These are phyloP conservation scores for Troglohyphantes excavatus DNA, from an alignment of 2,888 invertebrate species.

Conservation along the genomic window DNA sequence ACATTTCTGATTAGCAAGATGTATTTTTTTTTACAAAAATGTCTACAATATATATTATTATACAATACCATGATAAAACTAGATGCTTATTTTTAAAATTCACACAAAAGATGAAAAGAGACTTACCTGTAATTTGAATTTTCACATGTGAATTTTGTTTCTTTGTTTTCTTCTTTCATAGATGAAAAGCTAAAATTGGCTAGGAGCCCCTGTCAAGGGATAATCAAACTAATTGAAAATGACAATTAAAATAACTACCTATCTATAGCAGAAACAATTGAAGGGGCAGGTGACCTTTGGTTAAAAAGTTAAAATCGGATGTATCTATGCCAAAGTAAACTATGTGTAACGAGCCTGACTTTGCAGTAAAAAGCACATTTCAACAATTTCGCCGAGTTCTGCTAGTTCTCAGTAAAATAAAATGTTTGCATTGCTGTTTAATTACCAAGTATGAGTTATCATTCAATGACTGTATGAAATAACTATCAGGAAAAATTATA, in stretches of 20 bases:
- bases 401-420: too few relatives aligned
- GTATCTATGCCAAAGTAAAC: too few relatives aligned
- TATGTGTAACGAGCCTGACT: too few relatives aligned
- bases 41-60: background rate
- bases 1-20: constrained; percentile 17
- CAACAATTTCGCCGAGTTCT: too few relatives aligned
- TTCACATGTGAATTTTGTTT: background rate
- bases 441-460: too few relatives aligned
- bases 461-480: too few relatives aligned
- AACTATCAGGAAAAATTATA: too few relatives aligned
- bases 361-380: too few relatives aligned
- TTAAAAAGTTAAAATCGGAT: too few relatives aligned
- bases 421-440: too few relatives aligned
- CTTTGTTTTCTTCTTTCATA: background rate
- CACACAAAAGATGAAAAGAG: background rate
- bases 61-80: background rate
- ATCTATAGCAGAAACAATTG: too few relatives aligned
- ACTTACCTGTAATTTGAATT: background rate
- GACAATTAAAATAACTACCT: background rate
- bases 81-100: constrained; percentile 1
- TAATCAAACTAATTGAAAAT: constrained; percentile 20
- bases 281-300: too few relatives aligned
- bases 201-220: constrained; percentile 40
- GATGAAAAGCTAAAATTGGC: constrained; percentile 4
- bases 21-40: background rate